These are phyloP conservation scores for Hemaris fuciformis DNA, from an alignment of 2,888 invertebrate species.

Conservation along the genomic window DNA sequence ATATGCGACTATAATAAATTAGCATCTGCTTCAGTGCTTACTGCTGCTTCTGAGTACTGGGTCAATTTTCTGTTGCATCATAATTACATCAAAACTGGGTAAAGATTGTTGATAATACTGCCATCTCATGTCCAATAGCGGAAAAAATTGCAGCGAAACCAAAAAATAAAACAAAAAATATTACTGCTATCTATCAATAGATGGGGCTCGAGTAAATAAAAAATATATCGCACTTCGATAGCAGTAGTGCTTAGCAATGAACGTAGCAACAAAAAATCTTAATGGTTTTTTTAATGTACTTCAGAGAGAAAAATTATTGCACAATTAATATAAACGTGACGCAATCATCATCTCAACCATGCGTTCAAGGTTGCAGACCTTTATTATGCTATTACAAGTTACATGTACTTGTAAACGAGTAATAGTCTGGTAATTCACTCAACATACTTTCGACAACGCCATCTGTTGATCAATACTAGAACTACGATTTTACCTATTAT, in stretches of 20 bases:
- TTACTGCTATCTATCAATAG: background rate
- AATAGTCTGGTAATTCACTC: background rate
- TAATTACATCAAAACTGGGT: background rate
- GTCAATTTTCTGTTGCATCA: background rate
- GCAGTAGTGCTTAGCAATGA: background rate
- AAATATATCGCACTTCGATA: no score
- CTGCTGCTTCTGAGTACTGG: background rate
- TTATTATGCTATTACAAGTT: background rate
- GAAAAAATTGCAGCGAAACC: no score
- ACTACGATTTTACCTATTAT: background rate
- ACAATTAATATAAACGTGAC: background rate
- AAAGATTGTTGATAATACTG: constrained; percentile 14
- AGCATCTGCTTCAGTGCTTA: background rate
- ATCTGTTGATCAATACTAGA: background rate
- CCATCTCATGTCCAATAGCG: constrained; percentile 34
- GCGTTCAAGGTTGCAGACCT: background rate
- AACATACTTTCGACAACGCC: background rate
- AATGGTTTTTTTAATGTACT: background rate
- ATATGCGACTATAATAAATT: background rate
- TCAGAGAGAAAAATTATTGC: background rate
- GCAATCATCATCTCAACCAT: background rate
- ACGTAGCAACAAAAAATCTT: background rate
- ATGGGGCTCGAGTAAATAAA: background rate
- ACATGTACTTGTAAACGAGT: background rate
- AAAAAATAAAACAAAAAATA: no score